Evolutionary conservation across 2,113 vertebrate genomes (phyloP).

Genomic region (Furnarius figulus): DNA sequence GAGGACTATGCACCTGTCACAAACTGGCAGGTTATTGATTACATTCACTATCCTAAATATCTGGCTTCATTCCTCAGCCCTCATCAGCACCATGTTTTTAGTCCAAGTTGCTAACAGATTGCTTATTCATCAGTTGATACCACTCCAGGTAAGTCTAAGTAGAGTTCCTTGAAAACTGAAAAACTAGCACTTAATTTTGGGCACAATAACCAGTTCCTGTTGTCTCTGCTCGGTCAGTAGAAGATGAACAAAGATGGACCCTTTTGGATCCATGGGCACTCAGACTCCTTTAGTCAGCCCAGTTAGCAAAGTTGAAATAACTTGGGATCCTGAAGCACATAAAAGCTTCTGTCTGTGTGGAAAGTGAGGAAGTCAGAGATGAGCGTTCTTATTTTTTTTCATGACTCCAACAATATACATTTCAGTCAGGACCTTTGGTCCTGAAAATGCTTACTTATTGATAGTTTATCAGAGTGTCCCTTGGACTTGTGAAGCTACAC

Average conservation of each 20-base stretch:
- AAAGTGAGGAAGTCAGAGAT: not conserved
- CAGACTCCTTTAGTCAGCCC: not conserved
- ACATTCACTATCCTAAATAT: not conserved
- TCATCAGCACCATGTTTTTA: conserved; percentile 8
- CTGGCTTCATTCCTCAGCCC: conserved; percentile 15
- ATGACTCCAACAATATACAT: not conserved
- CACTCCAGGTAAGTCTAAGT: not conserved
- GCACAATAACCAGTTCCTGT: not conserved
- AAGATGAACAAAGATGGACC: not conserved
- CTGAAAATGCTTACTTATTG: not conserved
- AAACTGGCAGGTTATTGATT: conserved; percentile 49
- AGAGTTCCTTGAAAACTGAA: not conserved
- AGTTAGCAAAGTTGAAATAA: not conserved
- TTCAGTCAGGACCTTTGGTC: not conserved
- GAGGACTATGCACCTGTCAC: not conserved
- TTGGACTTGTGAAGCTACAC: not conserved
- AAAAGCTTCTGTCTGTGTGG: not conserved
- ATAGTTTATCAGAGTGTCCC: not conserved
- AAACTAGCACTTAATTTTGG: not conserved
- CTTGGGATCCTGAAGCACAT: not conserved
- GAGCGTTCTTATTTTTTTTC: not conserved
- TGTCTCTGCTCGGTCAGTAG: not conserved
- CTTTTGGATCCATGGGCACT: not conserved
- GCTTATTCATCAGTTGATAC: conserved; percentile 30
- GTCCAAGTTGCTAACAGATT: conserved; percentile 4